phyloP scores from a whole-genome alignment of 2,113 vertebrate species.

The Symphodus melops region DNA sequence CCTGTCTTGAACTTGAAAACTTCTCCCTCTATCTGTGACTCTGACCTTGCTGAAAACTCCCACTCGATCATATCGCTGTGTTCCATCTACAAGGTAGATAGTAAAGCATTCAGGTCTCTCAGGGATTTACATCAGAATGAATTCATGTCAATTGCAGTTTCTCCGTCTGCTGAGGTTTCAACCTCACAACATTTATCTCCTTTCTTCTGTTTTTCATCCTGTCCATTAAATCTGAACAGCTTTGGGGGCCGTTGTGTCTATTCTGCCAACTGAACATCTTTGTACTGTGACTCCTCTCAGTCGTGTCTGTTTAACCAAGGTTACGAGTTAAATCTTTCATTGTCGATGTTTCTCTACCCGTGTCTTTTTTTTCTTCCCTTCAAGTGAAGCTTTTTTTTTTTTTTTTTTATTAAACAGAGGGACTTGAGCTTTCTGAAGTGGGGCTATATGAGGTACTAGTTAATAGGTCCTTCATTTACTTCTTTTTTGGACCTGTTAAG shows the following conservation, averaged over 20 bases:
- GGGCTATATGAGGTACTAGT: too few species aligned
- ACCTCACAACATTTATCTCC: background rate
- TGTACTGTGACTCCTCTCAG: constrained; percentile 7
- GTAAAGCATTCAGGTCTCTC: constrained; percentile 14
- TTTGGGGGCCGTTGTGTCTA: constrained; percentile 4
- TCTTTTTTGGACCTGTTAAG: too few species aligned
- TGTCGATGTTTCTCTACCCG: background rate
- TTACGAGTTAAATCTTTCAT: constrained; percentile 20
- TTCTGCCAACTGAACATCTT: constrained; percentile 1
- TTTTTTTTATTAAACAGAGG: constrained; percentile 7
- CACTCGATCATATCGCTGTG: background rate
- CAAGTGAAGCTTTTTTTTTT: background rate
- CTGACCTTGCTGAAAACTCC: constrained; percentile 52
- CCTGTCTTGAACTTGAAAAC: constrained; percentile 49
- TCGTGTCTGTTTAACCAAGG: background rate
- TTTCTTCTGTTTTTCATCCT: background rate
- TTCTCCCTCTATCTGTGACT: constrained; percentile 22
- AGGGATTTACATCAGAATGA: background rate
- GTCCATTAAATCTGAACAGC: background rate
- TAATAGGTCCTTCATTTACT: too few species aligned
- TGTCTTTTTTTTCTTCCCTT: too few species aligned
- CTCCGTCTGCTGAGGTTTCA: background rate
- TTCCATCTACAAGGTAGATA: constrained; percentile 33
- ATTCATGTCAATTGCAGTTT: constrained; percentile 7
- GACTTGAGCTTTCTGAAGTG: background rate